Evolutionary conservation across 2,113 vertebrate genomes (phyloP).

Genomic region (Charina bottae): DNA sequence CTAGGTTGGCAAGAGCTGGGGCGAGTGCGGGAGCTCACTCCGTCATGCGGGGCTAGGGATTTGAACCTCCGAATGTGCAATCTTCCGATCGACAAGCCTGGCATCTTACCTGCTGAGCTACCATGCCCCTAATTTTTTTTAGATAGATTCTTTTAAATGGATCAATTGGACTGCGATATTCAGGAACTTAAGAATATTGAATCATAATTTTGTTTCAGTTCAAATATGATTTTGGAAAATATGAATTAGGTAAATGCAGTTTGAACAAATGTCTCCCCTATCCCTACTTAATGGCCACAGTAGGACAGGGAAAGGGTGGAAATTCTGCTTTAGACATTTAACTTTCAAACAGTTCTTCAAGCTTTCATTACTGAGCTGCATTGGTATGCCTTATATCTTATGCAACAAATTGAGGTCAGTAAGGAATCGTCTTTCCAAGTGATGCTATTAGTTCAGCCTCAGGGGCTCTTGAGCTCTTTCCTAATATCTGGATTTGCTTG

Average conservation of each 20-base stretch:
- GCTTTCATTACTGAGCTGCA: constrained; percentile 24
- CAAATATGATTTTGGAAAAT: background rate
- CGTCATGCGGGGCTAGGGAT: no score
- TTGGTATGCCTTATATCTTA: background rate
- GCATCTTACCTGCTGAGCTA: no score
- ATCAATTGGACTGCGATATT: background rate
- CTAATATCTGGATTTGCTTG: background rate
- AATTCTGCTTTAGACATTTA: constrained; percentile 4
- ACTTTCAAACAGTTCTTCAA: constrained; percentile 12
- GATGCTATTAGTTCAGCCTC: background rate
- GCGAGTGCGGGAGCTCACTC: no score
- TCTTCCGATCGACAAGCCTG: no score
- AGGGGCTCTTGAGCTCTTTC: background rate
- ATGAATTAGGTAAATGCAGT: background rate
- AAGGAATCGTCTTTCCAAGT: background rate
- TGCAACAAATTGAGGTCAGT: constrained; percentile 25
- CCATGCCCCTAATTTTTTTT: no score
- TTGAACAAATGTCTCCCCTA: background rate
- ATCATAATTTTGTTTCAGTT: background rate
- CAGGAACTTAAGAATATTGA: background rate
- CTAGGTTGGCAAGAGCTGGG: no score
- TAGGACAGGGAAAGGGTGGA: accelerated
- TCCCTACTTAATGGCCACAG: background rate
- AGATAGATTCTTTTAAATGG: background rate
- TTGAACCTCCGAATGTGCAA: no score